phyloP scores from a whole-genome alignment of 2,113 vertebrate species.

The Forbesichthys papilliferus region DNA sequence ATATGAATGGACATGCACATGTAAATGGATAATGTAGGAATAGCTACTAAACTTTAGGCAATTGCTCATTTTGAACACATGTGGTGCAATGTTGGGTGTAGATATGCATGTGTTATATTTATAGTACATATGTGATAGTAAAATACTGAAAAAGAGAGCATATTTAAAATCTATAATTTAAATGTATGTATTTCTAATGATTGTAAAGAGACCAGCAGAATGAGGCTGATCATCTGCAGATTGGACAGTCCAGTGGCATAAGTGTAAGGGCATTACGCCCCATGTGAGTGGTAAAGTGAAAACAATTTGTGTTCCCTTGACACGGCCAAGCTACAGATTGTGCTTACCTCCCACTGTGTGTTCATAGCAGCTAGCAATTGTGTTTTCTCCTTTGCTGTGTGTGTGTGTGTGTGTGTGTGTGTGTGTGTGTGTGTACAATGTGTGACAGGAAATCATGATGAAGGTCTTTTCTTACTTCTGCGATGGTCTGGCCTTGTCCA shows the following conservation, averaged over 20 bases:
- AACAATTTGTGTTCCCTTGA: not conserved
- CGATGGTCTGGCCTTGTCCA: conserved; percentile 24
- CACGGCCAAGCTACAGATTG: not conserved
- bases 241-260: no score
- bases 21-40: not conserved
- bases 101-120: no score
- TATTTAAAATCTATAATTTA: not conserved
- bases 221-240: no score
- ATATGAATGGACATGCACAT: not conserved
- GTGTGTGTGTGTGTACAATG: not conserved
- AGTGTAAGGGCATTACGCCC: no score
- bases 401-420: no score
- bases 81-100: no score
- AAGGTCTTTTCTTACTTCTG: conserved; percentile 33
- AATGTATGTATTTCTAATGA: not conserved
- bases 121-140: no score
- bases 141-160: not conserved
- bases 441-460: conserved; percentile 20
- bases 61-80: no score
- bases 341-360: not conserved
- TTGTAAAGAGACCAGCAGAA: no score
- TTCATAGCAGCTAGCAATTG: no score
- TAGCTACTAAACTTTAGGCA: no score
- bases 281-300: not conserved
- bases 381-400: no score